These are phyloP conservation scores for Tympanoctomys barrerae DNA, from an alignment of 2,797 vertebrate species.

Conservation along the genomic window DNA sequence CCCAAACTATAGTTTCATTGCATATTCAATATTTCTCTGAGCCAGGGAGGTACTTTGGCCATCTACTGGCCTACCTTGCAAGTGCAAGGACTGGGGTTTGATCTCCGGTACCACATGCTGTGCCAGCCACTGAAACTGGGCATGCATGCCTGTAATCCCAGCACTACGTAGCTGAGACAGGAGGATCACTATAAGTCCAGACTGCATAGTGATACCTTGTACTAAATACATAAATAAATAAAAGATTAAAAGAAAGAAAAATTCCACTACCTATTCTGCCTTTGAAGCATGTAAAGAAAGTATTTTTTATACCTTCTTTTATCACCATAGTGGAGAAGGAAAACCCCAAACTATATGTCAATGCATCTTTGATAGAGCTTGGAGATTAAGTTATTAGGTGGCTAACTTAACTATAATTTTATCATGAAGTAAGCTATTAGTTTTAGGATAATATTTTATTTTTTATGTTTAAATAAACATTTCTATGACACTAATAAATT, in stretches of 20 bases:
- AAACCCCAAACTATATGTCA: neutral
- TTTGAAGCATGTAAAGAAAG: neutral
- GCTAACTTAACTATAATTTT: neutral
- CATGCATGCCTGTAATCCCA: too few relatives aligned
- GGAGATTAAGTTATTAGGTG: conserved; percentile 1
- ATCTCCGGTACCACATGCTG: too few relatives aligned
- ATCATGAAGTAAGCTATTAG: neutral
- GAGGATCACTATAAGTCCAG: too few relatives aligned
- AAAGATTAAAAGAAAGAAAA: too few relatives aligned
- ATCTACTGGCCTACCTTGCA: too few relatives aligned
- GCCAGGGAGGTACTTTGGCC: too few relatives aligned
- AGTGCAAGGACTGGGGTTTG: too few relatives aligned
- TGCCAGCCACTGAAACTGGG: too few relatives aligned
- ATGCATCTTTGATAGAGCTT: neutral
- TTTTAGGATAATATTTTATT: neutral
- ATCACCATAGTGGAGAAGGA: neutral
- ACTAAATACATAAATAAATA: too few relatives aligned
- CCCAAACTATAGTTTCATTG: neutral
- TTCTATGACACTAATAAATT: neutral
- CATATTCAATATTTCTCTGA: neutral
- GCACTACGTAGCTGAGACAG: too few relatives aligned
- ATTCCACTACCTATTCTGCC: neutral
- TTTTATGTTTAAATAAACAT: neutral
- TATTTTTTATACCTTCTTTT: neutral
- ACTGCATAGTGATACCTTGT: too few relatives aligned